Conservation (phyloP, 2,797 vertebrate genomes). For the Enteromius unitaeniatus region DNA sequence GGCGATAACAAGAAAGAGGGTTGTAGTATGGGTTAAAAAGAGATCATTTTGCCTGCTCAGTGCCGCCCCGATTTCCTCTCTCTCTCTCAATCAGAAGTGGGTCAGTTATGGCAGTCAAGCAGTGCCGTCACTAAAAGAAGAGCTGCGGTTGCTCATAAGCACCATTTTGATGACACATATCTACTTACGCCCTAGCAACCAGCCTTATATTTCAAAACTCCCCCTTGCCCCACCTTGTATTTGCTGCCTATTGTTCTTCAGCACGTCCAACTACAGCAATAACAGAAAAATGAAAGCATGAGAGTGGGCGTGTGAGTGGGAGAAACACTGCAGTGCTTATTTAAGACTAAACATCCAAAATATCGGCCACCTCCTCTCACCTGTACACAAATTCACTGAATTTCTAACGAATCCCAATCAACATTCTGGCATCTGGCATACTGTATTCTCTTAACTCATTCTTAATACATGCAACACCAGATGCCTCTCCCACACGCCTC, state of each 20-base stretch:
- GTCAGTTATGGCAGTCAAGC: slow-evolving; percentile 65
- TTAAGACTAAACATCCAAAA: slow-evolving; percentile 9
- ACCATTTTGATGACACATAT: slow-evolving; percentile 49
- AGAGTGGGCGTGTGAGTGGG: slow-evolving; percentile 33
- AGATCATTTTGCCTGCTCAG: slow-evolving; percentile 58
- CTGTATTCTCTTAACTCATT: slow-evolving; percentile 10
- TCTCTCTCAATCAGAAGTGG: slow-evolving; percentile 62
- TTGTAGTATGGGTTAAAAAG: slow-evolving; percentile 10
- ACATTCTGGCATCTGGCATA: background rate
- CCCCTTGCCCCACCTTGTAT: slow-evolving; percentile 32
- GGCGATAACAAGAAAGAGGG: background rate
- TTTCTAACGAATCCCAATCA: background rate
- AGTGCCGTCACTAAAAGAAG: slow-evolving; percentile 64
- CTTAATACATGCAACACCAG: background rate
- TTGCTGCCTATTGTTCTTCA: slow-evolving; percentile 4
- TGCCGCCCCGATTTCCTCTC: slow-evolving; percentile 11
- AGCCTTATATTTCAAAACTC: slow-evolving; percentile 2
- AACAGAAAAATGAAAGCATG: slow-evolving; percentile 30
- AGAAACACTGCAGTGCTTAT: background rate
- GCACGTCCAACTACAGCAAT: slow-evolving; percentile 5
- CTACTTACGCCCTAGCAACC: slow-evolving; percentile 10
- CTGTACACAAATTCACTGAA: background rate
- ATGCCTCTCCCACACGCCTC: slow-evolving; percentile 29
- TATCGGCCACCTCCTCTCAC: background rate
- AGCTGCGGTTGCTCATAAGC: slow-evolving; percentile 50